phyloP scores from a whole-genome alignment of 2,797 vertebrate species.

The Buceros bicornis region DNA sequence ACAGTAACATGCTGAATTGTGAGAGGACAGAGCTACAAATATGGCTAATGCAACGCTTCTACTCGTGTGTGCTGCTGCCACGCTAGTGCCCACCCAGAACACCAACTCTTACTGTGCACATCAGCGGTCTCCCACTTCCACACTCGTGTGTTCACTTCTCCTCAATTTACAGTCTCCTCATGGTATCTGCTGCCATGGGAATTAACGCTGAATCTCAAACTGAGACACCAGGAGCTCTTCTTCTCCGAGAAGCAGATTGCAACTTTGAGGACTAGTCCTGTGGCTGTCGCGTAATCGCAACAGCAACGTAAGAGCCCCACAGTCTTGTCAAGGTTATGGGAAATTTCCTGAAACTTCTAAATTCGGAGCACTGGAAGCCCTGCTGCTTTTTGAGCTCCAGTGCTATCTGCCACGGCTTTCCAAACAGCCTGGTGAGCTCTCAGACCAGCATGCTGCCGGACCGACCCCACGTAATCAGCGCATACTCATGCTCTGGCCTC shows the following conservation, averaged over 20 bases:
- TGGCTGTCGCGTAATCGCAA: background rate
- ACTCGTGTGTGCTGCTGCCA: background rate
- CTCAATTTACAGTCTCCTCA: background rate
- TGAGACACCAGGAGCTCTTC: background rate
- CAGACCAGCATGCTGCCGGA: no score
- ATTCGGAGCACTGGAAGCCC: background rate
- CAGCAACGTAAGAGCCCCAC: background rate
- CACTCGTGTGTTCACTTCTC: background rate
- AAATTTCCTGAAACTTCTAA: background rate
- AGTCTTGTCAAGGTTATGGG: background rate
- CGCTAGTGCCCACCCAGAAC: background rate
- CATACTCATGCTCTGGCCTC: no score
- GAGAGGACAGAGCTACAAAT: background rate
- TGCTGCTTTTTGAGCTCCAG: background rate
- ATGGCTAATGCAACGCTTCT: background rate
- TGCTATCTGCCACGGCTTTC: background rate
- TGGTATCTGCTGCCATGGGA: background rate
- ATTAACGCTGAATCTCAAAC: background rate
- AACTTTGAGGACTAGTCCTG: background rate
- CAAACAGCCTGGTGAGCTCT: background rate
- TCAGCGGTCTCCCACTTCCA: background rate
- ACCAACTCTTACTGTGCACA: background rate
- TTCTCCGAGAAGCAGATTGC: background rate
- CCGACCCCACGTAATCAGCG: no score
- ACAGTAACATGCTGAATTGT: background rate